These are phyloP conservation scores for Loxodonta africana DNA, from an alignment of 2,113 vertebrate species.

Conservation along the genomic window DNA sequence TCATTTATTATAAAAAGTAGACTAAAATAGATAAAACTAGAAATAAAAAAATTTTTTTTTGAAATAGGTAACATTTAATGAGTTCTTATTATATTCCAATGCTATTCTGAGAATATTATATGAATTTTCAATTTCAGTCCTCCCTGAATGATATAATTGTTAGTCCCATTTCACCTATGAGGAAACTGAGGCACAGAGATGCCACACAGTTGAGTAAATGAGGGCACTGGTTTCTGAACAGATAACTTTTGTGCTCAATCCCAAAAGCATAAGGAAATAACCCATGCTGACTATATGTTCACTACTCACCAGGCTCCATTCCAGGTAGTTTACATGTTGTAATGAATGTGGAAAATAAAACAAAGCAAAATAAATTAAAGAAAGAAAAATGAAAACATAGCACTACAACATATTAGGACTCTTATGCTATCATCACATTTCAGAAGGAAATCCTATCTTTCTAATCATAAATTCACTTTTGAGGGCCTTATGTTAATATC, in stretches of 20 bases:
- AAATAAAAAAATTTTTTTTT: not conserved
- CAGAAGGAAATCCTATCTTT: not conserved
- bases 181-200: not conserved
- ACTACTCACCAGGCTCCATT: not conserved
- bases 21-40: not conserved
- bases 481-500: not conserved
- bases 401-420: not conserved
- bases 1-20: not conserved
- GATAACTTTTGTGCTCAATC: not conserved
- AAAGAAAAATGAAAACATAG: not conserved
- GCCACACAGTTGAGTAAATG: not conserved
- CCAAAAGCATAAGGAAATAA: not conserved
- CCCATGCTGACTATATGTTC: not conserved
- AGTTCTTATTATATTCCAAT: not conserved
- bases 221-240: not conserved
- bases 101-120: not conserved
- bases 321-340: not conserved
- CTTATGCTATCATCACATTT: not conserved
- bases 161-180: not conserved
- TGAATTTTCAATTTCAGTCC: not conserved
- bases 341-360: not conserved
- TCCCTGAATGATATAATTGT: not conserved
- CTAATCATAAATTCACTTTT: not conserved
- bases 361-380: not conserved
- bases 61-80: not conserved